phyloP scores from a whole-genome alignment of 2,797 vertebrate species.

The Epinephelus awoara region DNA sequence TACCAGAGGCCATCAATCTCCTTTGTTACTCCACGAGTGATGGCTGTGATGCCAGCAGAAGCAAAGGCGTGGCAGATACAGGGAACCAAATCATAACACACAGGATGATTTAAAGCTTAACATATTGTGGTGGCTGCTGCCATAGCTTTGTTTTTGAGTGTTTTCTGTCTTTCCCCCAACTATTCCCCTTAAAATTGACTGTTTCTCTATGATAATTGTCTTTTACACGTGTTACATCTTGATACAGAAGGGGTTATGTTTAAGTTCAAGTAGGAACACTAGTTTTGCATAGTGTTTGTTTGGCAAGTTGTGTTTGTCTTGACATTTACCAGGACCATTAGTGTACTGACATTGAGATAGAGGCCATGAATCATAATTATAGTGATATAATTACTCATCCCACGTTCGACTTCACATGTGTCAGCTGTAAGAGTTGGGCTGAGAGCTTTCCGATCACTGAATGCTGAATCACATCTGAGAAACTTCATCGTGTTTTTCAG shows the following conservation, averaged over 20 bases:
- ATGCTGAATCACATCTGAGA: not conserved
- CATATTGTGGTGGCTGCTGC: not conserved
- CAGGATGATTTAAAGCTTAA: not conserved
- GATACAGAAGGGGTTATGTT: not conserved
- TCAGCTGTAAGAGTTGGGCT: not conserved
- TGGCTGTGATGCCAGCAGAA: constrained; percentile 49
- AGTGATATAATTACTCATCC: not conserved
- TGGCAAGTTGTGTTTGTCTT: not conserved
- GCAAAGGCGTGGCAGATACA: constrained; percentile 61
- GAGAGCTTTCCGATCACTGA: not conserved
- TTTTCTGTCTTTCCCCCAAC: not conserved
- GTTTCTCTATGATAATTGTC: not conserved
- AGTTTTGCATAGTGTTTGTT: not conserved
- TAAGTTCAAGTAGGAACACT: not conserved
- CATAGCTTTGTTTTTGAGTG: not conserved
- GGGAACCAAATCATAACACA: constrained; percentile 14
- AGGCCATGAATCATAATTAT: not conserved
- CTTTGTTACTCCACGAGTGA: constrained; percentile 23
- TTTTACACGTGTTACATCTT: not conserved
- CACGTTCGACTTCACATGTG: not conserved
- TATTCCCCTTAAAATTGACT: not conserved
- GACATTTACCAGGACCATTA: not conserved
- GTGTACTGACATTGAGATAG: not conserved
- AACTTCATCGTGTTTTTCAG: constrained; percentile 2
- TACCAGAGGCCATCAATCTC: constrained; percentile 38